These are phyloP conservation scores for Microctenopoma stevenorrisi DNA, from an alignment of 2,797 vertebrate genomes.

Conservation along the genomic window DNA sequence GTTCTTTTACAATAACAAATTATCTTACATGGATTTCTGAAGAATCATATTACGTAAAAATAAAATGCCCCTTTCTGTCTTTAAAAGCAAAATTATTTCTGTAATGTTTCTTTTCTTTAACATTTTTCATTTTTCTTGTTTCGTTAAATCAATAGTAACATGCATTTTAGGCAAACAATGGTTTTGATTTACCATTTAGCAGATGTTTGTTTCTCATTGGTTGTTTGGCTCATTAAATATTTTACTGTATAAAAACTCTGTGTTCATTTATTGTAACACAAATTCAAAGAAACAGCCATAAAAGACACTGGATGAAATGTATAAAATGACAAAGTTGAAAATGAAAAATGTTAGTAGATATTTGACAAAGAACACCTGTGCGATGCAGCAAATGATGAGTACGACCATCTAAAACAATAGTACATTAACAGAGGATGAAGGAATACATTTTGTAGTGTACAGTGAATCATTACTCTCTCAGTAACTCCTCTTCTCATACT, in stretches of 20 bases:
- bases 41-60: too few species aligned
- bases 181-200: not conserved
- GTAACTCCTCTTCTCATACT: conserved; percentile 27
- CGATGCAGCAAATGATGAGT: not conserved
- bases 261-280: conserved; percentile 16
- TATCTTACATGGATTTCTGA: too few species aligned
- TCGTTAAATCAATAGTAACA: not conserved
- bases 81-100: not conserved
- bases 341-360: not conserved
- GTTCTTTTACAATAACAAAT: too few species aligned
- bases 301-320: not conserved
- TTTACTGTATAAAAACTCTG: not conserved
- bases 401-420: too few species aligned
- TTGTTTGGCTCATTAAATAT: not conserved
- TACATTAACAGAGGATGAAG: conserved; percentile 4
- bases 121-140: not conserved
- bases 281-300: not conserved
- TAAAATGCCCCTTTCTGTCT: too few species aligned
- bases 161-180: not conserved
- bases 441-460: conserved; percentile 19
- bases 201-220: not conserved
- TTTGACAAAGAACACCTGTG: not conserved
- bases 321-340: not conserved
- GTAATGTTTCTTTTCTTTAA: not conserved
- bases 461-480: conserved; percentile 28